phyloP scores from a whole-genome alignment of 2,888 invertebrate genomes.

The Athrips mouffetella region DNA sequence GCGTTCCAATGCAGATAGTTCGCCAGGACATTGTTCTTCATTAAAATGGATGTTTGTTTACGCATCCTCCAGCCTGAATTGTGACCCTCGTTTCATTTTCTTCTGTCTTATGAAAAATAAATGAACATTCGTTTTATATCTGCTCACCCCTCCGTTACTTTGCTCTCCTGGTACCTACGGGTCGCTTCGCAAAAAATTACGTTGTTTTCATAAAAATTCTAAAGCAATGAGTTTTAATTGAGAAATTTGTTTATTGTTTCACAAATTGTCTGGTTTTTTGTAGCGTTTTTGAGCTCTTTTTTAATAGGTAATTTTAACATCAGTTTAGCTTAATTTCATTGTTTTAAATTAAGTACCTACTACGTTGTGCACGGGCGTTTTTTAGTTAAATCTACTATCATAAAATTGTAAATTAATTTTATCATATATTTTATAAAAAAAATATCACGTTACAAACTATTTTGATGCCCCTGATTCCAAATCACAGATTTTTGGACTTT shows the following conservation, averaged over 20 bases:
- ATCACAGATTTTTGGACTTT: no score
- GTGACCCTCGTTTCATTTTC: conserved; percentile 47
- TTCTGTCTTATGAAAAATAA: conserved; percentile 23
- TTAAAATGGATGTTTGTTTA: conserved; percentile 45
- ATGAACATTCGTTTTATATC: conserved; percentile 22
- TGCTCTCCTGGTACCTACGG: conserved; percentile 23
- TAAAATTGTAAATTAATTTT: no score
- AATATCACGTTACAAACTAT: no score
- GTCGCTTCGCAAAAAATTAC: conserved; percentile 27
- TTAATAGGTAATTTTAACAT: neutral
- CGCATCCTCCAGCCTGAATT: conserved; percentile 49
- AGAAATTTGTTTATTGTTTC: conserved; percentile 47
- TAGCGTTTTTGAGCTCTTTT: conserved; percentile 6
- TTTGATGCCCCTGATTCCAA: no score
- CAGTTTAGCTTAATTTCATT: neutral
- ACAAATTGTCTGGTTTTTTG: conserved; percentile 24
- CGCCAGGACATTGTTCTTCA: conserved; percentile 33
- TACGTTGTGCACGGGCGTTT: no score
- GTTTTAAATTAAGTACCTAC: no score
- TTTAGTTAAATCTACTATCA: no score
- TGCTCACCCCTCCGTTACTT: conserved; percentile 28
- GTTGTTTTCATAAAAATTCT: conserved; percentile 24
- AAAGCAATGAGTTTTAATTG: conserved; percentile 39
- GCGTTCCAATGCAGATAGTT: conserved; percentile 35
- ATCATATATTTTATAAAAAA: no score